Evolutionary conservation across 2,113 vertebrate genomes (phyloP).

Genomic region (Sitta europaea): DNA sequence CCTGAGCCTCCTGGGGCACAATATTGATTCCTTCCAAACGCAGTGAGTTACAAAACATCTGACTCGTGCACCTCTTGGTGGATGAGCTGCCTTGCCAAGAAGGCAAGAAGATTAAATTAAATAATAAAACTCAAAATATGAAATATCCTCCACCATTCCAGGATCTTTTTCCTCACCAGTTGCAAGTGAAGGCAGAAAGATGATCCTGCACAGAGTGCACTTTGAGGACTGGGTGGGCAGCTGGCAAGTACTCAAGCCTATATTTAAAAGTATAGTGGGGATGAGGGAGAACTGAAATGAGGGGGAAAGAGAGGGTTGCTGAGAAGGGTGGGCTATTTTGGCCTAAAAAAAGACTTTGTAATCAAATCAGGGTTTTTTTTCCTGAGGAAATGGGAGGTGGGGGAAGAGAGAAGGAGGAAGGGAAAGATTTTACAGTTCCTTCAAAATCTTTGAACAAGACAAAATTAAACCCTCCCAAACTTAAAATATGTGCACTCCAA

Average conservation of each 20-base stretch:
- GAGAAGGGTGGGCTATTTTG: not conserved
- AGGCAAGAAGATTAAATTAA: constrained; percentile 33
- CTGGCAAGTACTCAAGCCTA: not conserved
- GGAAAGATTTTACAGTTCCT: not conserved
- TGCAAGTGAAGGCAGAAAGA: constrained; percentile 36
- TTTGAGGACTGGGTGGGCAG: constrained; percentile 6
- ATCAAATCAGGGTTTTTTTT: not conserved
- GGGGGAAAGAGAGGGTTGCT: not conserved
- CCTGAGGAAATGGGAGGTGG: not conserved
- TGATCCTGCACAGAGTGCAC: not conserved
- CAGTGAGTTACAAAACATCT: constrained; percentile 9
- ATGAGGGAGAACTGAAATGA: not conserved
- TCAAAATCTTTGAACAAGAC: not conserved
- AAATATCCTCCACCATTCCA: not conserved
- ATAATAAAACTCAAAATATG: constrained; percentile 17
- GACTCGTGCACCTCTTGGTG: constrained; percentile 19
- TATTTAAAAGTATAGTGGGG: not conserved
- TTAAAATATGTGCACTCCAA: not conserved
- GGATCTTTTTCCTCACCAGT: not conserved
- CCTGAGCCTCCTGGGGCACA: not conserved
- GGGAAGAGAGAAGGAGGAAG: not conserved
- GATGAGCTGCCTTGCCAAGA: constrained; percentile 35
- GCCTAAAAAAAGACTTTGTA: not conserved
- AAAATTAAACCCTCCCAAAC: not conserved
- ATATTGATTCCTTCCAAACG: constrained; percentile 36